Evolutionary conservation across 2,888 invertebrate species (phyloP), one percentile per base, ranked within the genome.

Genomic region (Mystacides longicornis): DNA sequence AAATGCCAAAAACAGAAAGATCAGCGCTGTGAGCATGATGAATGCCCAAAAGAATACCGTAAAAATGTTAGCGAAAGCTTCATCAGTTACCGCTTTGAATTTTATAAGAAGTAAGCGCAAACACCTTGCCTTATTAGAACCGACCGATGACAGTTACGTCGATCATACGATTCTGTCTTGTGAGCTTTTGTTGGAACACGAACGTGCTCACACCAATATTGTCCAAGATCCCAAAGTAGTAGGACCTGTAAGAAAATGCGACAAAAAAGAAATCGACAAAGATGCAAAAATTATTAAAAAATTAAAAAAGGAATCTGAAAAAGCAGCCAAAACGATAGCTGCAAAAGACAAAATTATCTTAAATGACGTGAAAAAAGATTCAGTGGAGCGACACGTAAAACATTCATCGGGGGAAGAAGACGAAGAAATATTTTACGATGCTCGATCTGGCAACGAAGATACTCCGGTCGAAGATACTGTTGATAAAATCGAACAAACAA

Each of bases 71-170:
- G 60, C 60, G 9, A 77, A 76, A 64, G 71, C 71, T 1, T 72
- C 75, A 1, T 74, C 77, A 1, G 76, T 75, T 0, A 69, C 73
- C 53, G 74, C 76, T 37, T 65, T 77, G 1, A 76, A 71, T 57
- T 75, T 77, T 48, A 65, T 77, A 1, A 65, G 75, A 59, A 64
- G 75, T 54, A 76, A 74, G 57, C 77, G 77, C 59, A 72, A 74
- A 14, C 73, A 75, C 0, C 72, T 72, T 3, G 68, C 65, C 0
- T 62, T 71, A 46, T 63, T 64, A 14, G 69, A 70, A 4, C 69
- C 65, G 2, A 63, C 67, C 1, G 69, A 69, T 33, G 70, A 68
- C 11, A 63, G 69, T 2, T 69, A 66, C 16, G 65, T 68, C 7
- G 69, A 73, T 53, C 74, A 75, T 61, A 50, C 58, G 2, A 68